phyloP scores from a whole-genome alignment of 2,888 invertebrate species.

The Lasioglossum pauxillum region DNA sequence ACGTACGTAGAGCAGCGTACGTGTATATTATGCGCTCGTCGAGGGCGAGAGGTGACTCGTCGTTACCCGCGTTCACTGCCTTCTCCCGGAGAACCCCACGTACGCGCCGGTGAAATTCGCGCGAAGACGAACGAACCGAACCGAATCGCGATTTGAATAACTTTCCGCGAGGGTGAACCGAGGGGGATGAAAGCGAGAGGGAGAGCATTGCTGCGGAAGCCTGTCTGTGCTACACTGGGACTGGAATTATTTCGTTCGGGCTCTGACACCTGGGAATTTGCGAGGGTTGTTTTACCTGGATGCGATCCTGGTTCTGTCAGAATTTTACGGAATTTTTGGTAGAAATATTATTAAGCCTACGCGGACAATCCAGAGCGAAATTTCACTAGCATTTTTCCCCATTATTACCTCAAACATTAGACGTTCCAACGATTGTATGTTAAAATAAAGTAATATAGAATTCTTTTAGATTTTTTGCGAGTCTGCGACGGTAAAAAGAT shows the following conservation, averaged over 20 bases:
- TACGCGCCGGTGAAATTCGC: constrained; percentile 20
- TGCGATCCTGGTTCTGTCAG: neutral
- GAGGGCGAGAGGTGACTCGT: constrained; percentile 68
- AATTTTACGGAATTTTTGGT: neutral
- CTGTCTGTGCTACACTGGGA: neutral
- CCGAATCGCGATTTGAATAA: constrained; percentile 3
- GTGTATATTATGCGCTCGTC: constrained; percentile 51
- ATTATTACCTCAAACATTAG: neutral
- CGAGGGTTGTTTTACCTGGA: neutral
- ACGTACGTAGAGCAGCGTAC: constrained; percentile 27
- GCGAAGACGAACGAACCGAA: constrained; percentile 19
- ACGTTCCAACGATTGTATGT: neutral
- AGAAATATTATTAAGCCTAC: neutral
- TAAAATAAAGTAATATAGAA: neutral
- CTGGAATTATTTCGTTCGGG: constrained; percentile 2
- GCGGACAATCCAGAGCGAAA: neutral
- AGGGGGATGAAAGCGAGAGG: constrained; percentile 8
- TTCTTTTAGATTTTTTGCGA: neutral
- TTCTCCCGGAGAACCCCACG: constrained; percentile 27
- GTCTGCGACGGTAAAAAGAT: neutral
- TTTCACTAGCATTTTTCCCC: neutral
- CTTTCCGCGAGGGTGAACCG: neutral
- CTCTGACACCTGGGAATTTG: neutral
- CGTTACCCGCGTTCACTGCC: constrained; percentile 43
- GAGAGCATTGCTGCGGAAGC: neutral